Percentiles rank a stretch among this genome's conserved stretches.
Conservation (phyloP, 2,113 vertebrate species). For the Pungitius pungitius region DNA sequence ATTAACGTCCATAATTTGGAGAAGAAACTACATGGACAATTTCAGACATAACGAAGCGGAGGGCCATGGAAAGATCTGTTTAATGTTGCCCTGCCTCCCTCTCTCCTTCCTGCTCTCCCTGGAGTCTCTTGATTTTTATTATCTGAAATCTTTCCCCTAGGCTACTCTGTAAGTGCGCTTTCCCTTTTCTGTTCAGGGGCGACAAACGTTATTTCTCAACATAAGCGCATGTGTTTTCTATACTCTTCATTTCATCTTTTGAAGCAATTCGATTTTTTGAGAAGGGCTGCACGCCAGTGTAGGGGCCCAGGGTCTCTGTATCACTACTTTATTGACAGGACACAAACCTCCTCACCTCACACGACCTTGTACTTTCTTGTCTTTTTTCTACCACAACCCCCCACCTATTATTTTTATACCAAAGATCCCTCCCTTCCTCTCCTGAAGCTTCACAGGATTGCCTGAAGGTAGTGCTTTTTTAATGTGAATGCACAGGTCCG, state of each 20-base stretch:
- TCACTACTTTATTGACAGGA: slow-evolving; percentile 27
- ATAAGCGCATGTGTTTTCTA: slow-evolving; percentile 4
- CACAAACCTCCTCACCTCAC: background rate
- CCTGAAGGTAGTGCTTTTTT: slow-evolving; percentile 36
- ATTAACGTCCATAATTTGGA: slow-evolving; percentile 71
- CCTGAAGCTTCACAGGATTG: background rate
- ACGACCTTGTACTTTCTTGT: slow-evolving; percentile 28
- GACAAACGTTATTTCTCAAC: background rate
- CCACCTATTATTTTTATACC: slow-evolving; percentile 47
- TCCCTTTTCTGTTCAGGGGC: background rate
- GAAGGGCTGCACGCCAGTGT: background rate
- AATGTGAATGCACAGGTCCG: slow-evolving; percentile 30
- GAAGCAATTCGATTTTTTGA: background rate
- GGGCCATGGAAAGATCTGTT: slow-evolving; percentile 61
- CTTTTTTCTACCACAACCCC: slow-evolving; percentile 20
- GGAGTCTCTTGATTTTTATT: slow-evolving; percentile 40
- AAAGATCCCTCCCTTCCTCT: background rate
- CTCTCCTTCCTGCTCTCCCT: slow-evolving; percentile 31
- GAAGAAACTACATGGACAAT: slow-evolving; percentile 72
- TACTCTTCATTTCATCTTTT: background rate
- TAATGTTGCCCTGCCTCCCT: slow-evolving; percentile 50
- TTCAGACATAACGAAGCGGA: slow-evolving; percentile 65
- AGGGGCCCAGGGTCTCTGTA: background rate
- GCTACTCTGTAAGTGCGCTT: slow-evolving; percentile 27
- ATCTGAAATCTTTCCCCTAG: slow-evolving; percentile 23